Base-by-base conservation (phyloP, 2,113 vertebrate species). In the Crotophaga sulcirostris region DNA sequence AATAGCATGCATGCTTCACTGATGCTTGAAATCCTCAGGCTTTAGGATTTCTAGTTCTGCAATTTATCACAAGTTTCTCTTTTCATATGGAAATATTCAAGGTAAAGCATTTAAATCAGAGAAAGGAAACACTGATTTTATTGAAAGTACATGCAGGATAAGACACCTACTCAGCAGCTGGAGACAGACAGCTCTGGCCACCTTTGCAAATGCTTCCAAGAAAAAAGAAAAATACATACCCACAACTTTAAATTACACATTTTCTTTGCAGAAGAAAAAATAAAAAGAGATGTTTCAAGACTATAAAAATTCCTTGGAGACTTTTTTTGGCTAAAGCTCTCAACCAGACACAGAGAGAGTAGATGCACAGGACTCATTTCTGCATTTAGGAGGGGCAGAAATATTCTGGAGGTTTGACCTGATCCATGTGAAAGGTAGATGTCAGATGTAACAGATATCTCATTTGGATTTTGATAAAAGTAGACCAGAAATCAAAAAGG, bases 11-110 rank as follows among this genome's bases (percentile, higher is more conserved):
- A 2, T 70, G 44, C 47, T 56, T 81, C 66, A n/a, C 38, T 82
- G 23, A 20, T 54, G 62, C 56, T 68, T 68, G 49, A 86, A 83
- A 92, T 45, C n/a, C 62, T 63, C 72, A 66, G 52, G 42, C 33
- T 59, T 23, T 4, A 36, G 17, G 20, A 74, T 70, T 93, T 76
- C 23, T 49, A 33, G 29, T 67, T 67, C n/a, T 45, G 13, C 7
- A 23, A 33, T 81, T 79, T 94, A 64, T 73, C 67, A 81, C 82
- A 84, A 38, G 38, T 56, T 90, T 69, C 66, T 89, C 82, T 94
- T 96, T 89, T 84, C 76, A 92, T 89, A 42, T 73, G 81, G 88
- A 97, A 97, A 91, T 83, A 55, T 20, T 79, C 42, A 70, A 66
- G 38, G 34, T 59, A 77, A 86, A 77, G 90, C 34, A 81, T 55